Base-by-base conservation (phyloP, 2,797 vertebrate species). In the Xenops minutus region DNA sequence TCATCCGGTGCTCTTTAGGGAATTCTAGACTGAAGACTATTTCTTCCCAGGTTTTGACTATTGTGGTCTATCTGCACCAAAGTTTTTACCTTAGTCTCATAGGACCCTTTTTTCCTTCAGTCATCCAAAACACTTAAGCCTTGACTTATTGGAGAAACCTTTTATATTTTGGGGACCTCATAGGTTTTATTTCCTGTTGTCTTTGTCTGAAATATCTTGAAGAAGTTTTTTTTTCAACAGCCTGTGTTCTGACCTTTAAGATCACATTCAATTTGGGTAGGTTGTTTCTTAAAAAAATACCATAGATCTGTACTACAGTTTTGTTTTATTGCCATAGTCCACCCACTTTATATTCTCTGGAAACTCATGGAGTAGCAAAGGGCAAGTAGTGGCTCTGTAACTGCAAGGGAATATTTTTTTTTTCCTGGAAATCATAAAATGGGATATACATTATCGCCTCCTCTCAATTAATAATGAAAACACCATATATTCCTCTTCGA, bases 211-310 rank as follows among this genome's bases (percentile, higher is more conserved):
- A 23, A 46, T n/a, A 52, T 11, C 37, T 48, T 43, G 21, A 72
- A 34, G 17, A 12, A 12, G 1, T 32, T 76, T 69, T 52, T 64
- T 64, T 89, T 32, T 37, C 24, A 82, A 51, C 7, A 63, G 11
- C 4, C 6, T 16, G 3, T 69, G 5, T 48, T 85, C n/a, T 67
- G 36, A 44, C 9, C 26, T 82, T 75, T 74, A 26, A 81, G 90
- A 74, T 71, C 2, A 27, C 21, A 67, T 41, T 61, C 5, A 6
- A 0, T 41, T 79, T 1, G 2, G 4, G 5, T 39, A 37, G 21
- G 4, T 19, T 5, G 4, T 80, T 88, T 85, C 23, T 64, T 51
- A 6, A 83, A 48, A 81, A 36, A n/a, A 1, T 6, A 20, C 16
- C 19, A 52, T 3, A 30, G 2, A 8, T 51, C n/a, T 32, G 1